Evolutionary conservation across 2,888 invertebrate genomes (phyloP).

Genomic region (Ernsta delagoae): DNA sequence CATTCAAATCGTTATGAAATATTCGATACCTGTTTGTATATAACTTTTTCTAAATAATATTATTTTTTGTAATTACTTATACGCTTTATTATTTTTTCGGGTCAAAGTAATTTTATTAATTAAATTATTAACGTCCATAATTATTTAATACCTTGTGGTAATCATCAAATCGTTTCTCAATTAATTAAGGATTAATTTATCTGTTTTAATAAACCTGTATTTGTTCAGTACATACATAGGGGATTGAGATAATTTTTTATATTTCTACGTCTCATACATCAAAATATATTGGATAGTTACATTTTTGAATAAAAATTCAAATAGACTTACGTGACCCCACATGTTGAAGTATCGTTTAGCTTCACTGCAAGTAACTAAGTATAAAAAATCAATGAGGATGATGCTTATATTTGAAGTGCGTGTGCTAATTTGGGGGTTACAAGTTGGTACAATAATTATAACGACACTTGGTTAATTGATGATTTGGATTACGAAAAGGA

Average conservation of each 20-base stretch:
- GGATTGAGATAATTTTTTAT: too few relatives aligned
- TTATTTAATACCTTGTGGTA: neutral
- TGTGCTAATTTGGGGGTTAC: constrained; percentile 21
- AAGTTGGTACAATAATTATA: constrained; percentile 20
- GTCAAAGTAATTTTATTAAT: too few relatives aligned
- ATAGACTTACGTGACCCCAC: constrained; percentile 26
- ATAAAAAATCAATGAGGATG: constrained; percentile 15
- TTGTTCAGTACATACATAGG: neutral
- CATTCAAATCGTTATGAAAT: neutral
- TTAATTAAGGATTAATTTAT: neutral
- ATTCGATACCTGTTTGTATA: neutral
- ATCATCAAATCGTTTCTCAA: neutral
- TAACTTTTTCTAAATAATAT: neutral
- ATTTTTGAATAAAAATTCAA: too few relatives aligned
- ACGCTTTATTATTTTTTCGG: too few relatives aligned
- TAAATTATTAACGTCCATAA: too few relatives aligned
- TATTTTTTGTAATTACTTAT: too few relatives aligned
- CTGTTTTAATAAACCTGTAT: neutral
- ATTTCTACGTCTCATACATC: neutral
- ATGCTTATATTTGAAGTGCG: constrained; percentile 28
- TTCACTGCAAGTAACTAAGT: constrained; percentile 18
- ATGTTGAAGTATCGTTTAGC: constrained; percentile 15
- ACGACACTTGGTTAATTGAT: constrained; percentile 33
- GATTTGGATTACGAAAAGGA: constrained; percentile 24
- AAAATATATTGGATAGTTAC: neutral